A percentile compares a stretch with the other conserved stretches of the same genome.
Conservation (phyloP, 2,797 vertebrate species). For the Crocodylus rhombifer region DNA sequence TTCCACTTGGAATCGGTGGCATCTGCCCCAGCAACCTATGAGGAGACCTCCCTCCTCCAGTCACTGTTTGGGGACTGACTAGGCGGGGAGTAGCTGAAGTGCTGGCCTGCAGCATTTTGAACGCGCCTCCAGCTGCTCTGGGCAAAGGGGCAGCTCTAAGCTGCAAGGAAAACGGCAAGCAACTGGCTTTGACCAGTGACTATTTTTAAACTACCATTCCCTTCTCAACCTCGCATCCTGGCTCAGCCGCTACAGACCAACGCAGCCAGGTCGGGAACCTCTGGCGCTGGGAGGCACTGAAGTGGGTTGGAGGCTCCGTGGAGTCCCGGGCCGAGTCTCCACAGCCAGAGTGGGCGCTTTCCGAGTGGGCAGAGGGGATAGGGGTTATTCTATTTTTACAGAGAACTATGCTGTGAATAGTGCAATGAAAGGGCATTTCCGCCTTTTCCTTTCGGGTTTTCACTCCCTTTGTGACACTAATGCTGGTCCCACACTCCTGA, state of each 20-base stretch:
- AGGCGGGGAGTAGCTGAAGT: background rate
- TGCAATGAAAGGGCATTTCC: background rate
- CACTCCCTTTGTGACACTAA: background rate
- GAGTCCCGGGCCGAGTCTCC: background rate
- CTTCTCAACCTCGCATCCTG: background rate
- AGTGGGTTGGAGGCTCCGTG: fast-evolving
- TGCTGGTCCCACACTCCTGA: background rate
- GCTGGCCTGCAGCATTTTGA: background rate
- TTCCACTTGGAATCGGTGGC: background rate
- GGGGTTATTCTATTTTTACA: background rate
- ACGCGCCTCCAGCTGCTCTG: background rate
- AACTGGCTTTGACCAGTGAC: background rate
- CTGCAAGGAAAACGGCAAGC: background rate
- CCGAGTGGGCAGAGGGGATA: background rate
- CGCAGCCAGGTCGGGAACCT: background rate
- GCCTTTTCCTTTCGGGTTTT: background rate
- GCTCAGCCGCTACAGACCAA: fast-evolving
- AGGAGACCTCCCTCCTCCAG: background rate
- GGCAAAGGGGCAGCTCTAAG: background rate
- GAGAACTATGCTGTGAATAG: background rate
- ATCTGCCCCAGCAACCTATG: background rate
- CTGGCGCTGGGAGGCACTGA: fast-evolving
- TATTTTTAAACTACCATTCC: fast-evolving
- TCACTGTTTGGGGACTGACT: no score
- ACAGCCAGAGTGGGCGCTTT: background rate